Conservation (phyloP, 2,888 invertebrate genomes). For the Dendrolimus houi region DNA sequence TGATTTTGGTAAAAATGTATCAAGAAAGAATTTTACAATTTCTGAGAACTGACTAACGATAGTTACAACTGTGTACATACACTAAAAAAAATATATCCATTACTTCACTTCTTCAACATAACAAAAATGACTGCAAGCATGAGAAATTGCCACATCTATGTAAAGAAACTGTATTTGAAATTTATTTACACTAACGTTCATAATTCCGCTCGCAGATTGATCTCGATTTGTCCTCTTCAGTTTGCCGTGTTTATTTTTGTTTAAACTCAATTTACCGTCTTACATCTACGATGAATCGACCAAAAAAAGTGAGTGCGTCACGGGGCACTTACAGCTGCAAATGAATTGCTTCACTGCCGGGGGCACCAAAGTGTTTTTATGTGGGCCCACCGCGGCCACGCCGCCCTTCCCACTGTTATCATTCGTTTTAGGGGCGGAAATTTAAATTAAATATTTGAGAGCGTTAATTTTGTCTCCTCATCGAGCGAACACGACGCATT, state of each 20-base stretch:
- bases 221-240: constrained; percentile 50
- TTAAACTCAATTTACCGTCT: constrained; percentile 49
- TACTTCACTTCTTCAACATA: too few relatives aligned
- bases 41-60: too few relatives aligned
- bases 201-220: constrained; percentile 41
- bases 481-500: constrained; percentile 73
- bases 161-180: background rate
- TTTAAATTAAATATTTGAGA: constrained; percentile 77
- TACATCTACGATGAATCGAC: constrained; percentile 41
- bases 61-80: too few relatives aligned
- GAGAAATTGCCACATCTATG: too few relatives aligned
- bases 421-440: constrained; percentile 68
- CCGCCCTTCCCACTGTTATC: constrained; percentile 58
- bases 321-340: constrained; percentile 50
- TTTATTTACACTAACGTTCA: constrained; percentile 32
- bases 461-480: constrained; percentile 76
- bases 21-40: too few relatives aligned
- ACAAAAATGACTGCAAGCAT: too few relatives aligned
- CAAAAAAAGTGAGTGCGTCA: constrained; percentile 49
- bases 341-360: constrained; percentile 52
- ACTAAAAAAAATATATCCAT: too few relatives aligned
- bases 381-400: constrained; percentile 36
- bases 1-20: too few relatives aligned
- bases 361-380: constrained; percentile 41
- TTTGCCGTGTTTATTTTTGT: constrained; percentile 43